Percentiles rank a stretch among this genome's conserved stretches.
phyloP scores from a whole-genome alignment of 2,113 vertebrate genomes.

The Syngnathus typhle region DNA sequence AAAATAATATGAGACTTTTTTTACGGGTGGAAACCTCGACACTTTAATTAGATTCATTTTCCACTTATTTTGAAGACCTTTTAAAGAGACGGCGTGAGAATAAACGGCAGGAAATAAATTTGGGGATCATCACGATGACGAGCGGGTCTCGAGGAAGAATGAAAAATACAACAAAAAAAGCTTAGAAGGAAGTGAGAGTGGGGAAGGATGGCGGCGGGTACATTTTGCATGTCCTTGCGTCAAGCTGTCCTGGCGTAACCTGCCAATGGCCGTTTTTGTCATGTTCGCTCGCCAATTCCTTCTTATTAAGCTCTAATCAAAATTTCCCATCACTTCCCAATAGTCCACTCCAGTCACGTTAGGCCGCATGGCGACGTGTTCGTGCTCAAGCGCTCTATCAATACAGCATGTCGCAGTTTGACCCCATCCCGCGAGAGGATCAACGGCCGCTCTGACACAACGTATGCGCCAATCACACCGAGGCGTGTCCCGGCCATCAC shows the following conservation, averaged over 20 bases:
- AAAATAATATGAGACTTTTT: no score
- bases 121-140: background rate
- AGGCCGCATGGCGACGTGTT: no score
- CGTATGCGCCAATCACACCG: background rate
- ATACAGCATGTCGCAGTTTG: background rate
- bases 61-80: background rate
- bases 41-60: background rate
- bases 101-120: background rate
- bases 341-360: no score
- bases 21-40: no score
- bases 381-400: background rate
- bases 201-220: background rate
- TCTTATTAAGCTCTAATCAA: no score
- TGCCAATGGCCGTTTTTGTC: background rate
- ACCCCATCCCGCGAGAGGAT: background rate
- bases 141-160: background rate
- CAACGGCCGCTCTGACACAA: background rate
- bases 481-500: background rate
- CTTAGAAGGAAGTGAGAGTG: background rate
- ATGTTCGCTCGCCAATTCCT: no score
- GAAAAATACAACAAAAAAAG: background rate
- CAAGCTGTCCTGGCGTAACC: background rate
- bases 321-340: no score
- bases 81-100: background rate
- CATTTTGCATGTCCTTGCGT: slow-evolving; percentile 1